Evolutionary conservation across 2,797 vertebrate species (phyloP).

Genomic region (Leptatherina wallacei): DNA sequence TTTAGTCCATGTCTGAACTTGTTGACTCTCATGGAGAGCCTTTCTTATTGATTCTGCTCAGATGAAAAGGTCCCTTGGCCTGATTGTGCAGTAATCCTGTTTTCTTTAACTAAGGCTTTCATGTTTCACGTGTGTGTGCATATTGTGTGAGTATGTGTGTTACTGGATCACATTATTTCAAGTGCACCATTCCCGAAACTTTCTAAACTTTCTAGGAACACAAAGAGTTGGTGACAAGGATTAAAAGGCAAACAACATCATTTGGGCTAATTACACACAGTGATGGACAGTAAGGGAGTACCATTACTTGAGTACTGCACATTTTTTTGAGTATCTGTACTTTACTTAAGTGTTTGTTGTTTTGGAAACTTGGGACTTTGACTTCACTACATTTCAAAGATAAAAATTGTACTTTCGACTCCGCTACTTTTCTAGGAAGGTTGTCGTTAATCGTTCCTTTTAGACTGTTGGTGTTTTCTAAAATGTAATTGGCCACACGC

Average conservation of each 20-base stretch:
- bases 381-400: no score
- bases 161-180: slow-evolving; percentile 32
- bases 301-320: no score
- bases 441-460: no score
- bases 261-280: no score
- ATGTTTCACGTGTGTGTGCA: slow-evolving; percentile 15
- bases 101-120: slow-evolving; percentile 62
- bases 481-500: no score
- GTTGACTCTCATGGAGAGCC: slow-evolving; percentile 70
- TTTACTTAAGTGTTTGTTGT: no score
- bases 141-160: slow-evolving; percentile 11
- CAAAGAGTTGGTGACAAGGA: not conserved
- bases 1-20: slow-evolving; percentile 76
- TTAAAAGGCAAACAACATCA: not conserved
- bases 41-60: slow-evolving; percentile 73
- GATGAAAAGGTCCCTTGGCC: slow-evolving; percentile 67
- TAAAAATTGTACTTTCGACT: no score
- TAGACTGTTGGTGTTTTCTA: no score
- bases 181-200: slow-evolving; percentile 17
- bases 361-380: no score
- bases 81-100: slow-evolving; percentile 75
- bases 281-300: no score
- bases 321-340: no score
- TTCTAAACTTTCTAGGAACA: not conserved
- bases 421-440: no score